Evolutionary conservation across 2,888 invertebrate genomes (phyloP).

Genomic region (Neoaliturus tenellus): DNA sequence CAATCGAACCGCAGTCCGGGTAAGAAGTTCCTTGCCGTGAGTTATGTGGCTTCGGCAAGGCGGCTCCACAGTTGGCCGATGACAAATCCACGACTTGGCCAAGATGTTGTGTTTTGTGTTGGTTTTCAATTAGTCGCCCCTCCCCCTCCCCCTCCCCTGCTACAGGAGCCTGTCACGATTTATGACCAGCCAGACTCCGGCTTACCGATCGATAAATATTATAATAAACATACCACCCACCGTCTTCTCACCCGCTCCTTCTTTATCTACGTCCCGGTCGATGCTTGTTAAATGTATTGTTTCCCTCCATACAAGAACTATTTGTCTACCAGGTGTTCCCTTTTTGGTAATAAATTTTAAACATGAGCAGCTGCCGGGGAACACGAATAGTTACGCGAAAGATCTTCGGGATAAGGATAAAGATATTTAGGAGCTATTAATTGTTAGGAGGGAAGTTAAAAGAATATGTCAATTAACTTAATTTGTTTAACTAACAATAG

Average conservation of each 20-base stretch:
- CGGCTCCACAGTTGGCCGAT: slow-evolving; percentile 36
- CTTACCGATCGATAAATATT: slow-evolving; percentile 42
- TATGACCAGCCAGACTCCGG: slow-evolving; percentile 28
- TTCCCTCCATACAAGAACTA: neutral
- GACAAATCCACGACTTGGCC: slow-evolving; percentile 51
- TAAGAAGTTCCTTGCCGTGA: neutral
- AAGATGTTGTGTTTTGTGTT: slow-evolving; percentile 54
- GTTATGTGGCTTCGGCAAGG: slow-evolving; percentile 5
- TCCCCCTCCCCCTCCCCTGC: slow-evolving; percentile 5
- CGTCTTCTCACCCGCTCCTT: slow-evolving; percentile 34
- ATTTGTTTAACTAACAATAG: too few relatives aligned
- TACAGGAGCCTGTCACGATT: slow-evolving; percentile 37
- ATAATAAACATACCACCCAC: slow-evolving; percentile 46
- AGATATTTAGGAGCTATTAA: too few relatives aligned
- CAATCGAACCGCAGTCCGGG: neutral
- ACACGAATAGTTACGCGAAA: too few relatives aligned
- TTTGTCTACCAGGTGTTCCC: slow-evolving; percentile 9
- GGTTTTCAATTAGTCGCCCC: slow-evolving; percentile 52
- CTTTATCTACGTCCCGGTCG: slow-evolving; percentile 20
- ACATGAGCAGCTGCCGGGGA: too few relatives aligned
- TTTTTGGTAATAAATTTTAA: too few relatives aligned
- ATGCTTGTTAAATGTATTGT: slow-evolving; percentile 30
- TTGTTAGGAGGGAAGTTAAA: too few relatives aligned
- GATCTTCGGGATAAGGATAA: too few relatives aligned
- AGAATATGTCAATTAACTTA: too few relatives aligned